Percentiles rank a stretch among this genome's conserved stretches.
Evolutionary conservation across 2,888 invertebrate species (phyloP).

Genomic region (Caenorhabditis japonica): DNA sequence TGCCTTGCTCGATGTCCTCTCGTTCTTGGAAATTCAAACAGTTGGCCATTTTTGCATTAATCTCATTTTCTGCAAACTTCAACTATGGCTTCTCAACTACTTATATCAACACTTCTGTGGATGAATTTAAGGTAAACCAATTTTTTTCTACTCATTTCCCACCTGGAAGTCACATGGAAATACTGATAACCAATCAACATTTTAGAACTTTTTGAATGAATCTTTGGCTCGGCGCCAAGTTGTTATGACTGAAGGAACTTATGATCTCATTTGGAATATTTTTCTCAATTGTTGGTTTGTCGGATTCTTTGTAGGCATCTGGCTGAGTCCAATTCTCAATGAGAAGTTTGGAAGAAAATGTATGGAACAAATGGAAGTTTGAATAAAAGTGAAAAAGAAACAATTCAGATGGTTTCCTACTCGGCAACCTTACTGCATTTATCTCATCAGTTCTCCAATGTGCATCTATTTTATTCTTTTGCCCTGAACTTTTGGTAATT

Average conservation of each 20-base stretch:
- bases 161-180: neutral
- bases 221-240: conserved; percentile 43
- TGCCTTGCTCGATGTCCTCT: conserved; percentile 7
- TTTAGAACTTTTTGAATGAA: conserved; percentile 52
- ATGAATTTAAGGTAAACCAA: conserved; percentile 60
- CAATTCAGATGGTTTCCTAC: conserved; percentile 64
- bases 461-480: conserved; percentile 51
- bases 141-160: neutral
- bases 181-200: neutral
- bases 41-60: conserved; percentile 45
- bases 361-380: conserved; percentile 63
- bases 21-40: conserved; percentile 25
- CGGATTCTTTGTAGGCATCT: conserved; percentile 69
- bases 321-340: conserved; percentile 67
- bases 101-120: conserved; percentile 69
- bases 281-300: conserved; percentile 71
- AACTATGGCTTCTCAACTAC: conserved; percentile 70
- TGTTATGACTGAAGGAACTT: conserved; percentile 52
- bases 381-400: conserved; percentile 60
- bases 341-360: conserved; percentile 69
- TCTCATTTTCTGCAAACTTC: conserved; percentile 66
- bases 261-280: conserved; percentile 65
- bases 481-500: conserved; percentile 62
- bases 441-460: conserved; percentile 58
- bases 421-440: conserved; percentile 59